These are phyloP conservation scores for Plecturocebus donacophilus DNA, from an alignment of 2,113 vertebrate genomes.

Conservation along the genomic window DNA sequence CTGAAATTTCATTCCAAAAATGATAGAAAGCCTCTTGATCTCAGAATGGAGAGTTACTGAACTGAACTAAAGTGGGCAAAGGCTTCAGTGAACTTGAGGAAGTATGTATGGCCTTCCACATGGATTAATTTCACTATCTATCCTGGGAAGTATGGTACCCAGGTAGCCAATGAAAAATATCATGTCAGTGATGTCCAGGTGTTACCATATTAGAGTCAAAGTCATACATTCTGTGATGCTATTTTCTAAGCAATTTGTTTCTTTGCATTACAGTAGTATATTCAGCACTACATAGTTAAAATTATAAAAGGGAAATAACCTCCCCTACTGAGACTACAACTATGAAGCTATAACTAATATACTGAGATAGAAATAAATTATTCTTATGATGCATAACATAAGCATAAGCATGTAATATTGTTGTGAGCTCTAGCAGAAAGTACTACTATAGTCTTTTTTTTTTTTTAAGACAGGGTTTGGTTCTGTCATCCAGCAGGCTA, in stretches of 20 bases:
- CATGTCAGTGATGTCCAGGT: not conserved
- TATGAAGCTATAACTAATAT: not conserved
- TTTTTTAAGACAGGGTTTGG: too few relatives aligned
- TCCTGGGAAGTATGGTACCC: not conserved
- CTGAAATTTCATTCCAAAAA: constrained; percentile 63
- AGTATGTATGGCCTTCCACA: not conserved
- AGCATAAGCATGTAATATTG: not conserved
- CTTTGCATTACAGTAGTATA: not conserved
- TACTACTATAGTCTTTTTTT: not conserved
- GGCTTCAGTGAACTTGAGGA: constrained; percentile 39
- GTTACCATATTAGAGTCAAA: not conserved
- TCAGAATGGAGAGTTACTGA: constrained; percentile 41
- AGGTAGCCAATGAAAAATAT: constrained; percentile 32
- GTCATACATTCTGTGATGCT: constrained; percentile 16
- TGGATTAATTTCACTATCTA: constrained; percentile 24
- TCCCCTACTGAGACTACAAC: not conserved
- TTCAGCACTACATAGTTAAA: not conserved
- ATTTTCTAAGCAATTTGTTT: constrained; percentile 20
- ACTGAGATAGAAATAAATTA: not conserved
- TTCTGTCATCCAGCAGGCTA: too few relatives aligned
- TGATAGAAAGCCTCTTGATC: constrained; percentile 48
- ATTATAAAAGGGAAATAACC: not conserved
- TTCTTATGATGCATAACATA: not conserved
- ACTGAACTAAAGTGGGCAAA: constrained; percentile 52
- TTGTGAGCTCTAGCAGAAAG: not conserved